These are phyloP conservation scores for Apoda limacodes DNA, from an alignment of 2,888 invertebrate species.

Conservation along the genomic window DNA sequence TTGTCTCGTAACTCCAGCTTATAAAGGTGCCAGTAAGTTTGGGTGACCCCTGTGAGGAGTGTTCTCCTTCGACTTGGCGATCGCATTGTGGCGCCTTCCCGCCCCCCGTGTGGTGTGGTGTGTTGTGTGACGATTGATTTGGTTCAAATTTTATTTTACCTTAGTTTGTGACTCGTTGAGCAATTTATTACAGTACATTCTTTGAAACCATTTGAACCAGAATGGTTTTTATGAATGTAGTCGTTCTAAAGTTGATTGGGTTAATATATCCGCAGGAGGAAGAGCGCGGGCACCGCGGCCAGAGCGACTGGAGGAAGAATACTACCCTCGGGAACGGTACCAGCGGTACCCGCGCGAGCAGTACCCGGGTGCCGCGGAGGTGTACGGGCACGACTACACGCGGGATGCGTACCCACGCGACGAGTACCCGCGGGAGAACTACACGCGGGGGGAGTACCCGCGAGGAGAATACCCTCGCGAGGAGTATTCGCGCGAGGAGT, in stretches of 20 bases:
- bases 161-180: too few species aligned
- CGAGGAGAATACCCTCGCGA: slow-evolving; percentile 32
- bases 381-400: slow-evolving; percentile 47
- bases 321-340: slow-evolving; percentile 45
- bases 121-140: slow-evolving; percentile 21
- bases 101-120: slow-evolving; percentile 25
- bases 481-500: slow-evolving; percentile 43
- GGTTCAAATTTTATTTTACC: too few species aligned
- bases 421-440: slow-evolving; percentile 36
- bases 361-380: too few species aligned
- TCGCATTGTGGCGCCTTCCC: slow-evolving; percentile 9
- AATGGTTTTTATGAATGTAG: too few species aligned
- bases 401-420: slow-evolving; percentile 43
- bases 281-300: slow-evolving; percentile 61
- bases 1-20: slow-evolving; percentile 36
- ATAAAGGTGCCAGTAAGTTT: slow-evolving; percentile 43
- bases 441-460: slow-evolving; percentile 19
- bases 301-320: slow-evolving; percentile 69
- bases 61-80: slow-evolving; percentile 12
- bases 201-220: too few species aligned
- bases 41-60: slow-evolving; percentile 27
- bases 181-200: too few species aligned
- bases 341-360: slow-evolving; percentile 31
- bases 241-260: too few species aligned
- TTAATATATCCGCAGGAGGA: slow-evolving; percentile 32